phyloP scores from a whole-genome alignment of 2,888 invertebrate genomes.

The Oscheius sp. region DNA sequence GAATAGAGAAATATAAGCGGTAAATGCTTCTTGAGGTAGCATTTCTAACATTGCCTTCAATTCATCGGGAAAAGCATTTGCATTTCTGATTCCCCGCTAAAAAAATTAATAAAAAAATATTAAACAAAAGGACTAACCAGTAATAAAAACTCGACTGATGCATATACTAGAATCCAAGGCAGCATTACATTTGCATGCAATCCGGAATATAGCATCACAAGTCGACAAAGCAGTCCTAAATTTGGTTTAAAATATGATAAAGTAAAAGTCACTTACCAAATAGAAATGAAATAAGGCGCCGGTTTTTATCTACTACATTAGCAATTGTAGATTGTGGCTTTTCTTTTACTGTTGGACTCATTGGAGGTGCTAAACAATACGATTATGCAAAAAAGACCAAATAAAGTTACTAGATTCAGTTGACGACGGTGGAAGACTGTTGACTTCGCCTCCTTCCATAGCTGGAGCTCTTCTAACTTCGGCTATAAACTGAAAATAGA shows the following conservation, averaged over 20 bases:
- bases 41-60: slow-evolving; percentile 12
- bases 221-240: slow-evolving; percentile 18
- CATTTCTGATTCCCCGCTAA: not conserved
- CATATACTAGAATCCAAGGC: slow-evolving; percentile 17
- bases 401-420: slow-evolving; percentile 15
- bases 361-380: not conserved
- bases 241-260: not conserved
- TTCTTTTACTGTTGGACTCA: not conserved
- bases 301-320: not conserved
- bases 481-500: slow-evolving; percentile 13
- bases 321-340: not conserved
- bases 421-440: slow-evolving; percentile 22
- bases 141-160: slow-evolving; percentile 3
- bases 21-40: slow-evolving; percentile 13
- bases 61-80: slow-evolving; percentile 10
- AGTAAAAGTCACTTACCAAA: not conserved
- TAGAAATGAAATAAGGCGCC: not conserved
- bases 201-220: not conserved
- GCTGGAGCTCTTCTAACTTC: slow-evolving; percentile 46
- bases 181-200: slow-evolving; percentile 7
- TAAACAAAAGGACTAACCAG: not conserved
- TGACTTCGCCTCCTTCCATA: slow-evolving; percentile 57
- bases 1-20: not conserved
- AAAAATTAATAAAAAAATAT: not conserved
- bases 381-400: not conserved